Conservation (phyloP, 2,888 invertebrate species). For the Drosophila niveifrons region DNA sequence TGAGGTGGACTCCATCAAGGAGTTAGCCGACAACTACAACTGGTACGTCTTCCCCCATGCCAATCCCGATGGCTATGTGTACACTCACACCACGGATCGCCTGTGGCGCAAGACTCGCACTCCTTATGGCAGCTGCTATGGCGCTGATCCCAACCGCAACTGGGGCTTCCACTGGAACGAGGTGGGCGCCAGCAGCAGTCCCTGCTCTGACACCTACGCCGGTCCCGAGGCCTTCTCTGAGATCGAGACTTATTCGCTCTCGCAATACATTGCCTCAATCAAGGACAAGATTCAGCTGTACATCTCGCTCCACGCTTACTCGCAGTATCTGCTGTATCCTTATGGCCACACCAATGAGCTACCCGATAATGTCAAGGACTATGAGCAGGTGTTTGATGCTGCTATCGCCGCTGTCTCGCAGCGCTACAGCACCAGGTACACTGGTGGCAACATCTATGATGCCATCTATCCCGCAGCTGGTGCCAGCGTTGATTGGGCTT, state of each 20-base stretch:
- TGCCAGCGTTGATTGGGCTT: slow-evolving; percentile 91
- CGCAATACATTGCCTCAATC: slow-evolving; percentile 87
- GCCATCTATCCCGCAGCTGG: slow-evolving; percentile 88
- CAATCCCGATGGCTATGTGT: slow-evolving; percentile 93
- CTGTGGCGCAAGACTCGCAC: slow-evolving; percentile 89
- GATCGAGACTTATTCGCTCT: slow-evolving; percentile 85
- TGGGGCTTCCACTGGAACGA: slow-evolving; percentile 90
- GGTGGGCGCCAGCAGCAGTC: slow-evolving; percentile 87
- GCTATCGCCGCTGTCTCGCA: slow-evolving; percentile 85
- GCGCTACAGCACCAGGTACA: slow-evolving; percentile 88
- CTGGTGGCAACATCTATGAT: slow-evolving; percentile 87
- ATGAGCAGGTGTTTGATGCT: slow-evolving; percentile 83
- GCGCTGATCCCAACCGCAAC: slow-evolving; percentile 92
- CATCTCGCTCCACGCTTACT: slow-evolving; percentile 91
- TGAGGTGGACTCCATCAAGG: slow-evolving; percentile 84
- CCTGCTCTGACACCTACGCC: slow-evolving; percentile 89
- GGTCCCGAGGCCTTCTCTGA: slow-evolving; percentile 91
- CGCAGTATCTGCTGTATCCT: slow-evolving; percentile 90
- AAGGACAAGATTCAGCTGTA: slow-evolving; percentile 88
- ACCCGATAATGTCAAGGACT: slow-evolving; percentile 86
- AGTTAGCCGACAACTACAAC: slow-evolving; percentile 87
- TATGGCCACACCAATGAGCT: slow-evolving; percentile 89
- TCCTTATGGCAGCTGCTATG: slow-evolving; percentile 86
- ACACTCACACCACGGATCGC: slow-evolving; percentile 87
- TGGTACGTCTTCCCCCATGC: slow-evolving; percentile 91